A percentile compares a stretch with the other conserved stretches of the same genome.
Conservation (phyloP, 2,113 vertebrate species). For the cattle (Bos taurus) region DNA sequence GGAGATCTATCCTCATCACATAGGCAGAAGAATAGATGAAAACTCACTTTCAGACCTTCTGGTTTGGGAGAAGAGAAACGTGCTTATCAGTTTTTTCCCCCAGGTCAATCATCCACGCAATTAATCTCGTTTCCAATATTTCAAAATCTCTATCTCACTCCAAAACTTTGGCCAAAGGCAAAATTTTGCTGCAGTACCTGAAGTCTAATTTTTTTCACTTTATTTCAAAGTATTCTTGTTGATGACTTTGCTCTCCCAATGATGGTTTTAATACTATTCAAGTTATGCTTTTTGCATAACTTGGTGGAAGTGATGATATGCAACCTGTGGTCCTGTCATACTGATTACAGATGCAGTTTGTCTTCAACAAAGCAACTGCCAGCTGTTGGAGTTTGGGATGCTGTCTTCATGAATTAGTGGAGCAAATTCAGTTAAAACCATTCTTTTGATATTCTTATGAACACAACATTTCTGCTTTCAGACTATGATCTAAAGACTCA, state of each 20-base stretch:
- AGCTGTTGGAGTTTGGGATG: neutral
- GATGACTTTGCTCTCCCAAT: neutral
- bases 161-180: neutral
- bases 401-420: neutral
- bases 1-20: neutral
- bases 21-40: neutral
- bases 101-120: neutral
- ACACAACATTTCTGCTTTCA: neutral
- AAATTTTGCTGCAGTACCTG: neutral
- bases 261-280: neutral
- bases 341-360: neutral
- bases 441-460: neutral
- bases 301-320: neutral
- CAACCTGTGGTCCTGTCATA: neutral
- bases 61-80: constrained; percentile 16
- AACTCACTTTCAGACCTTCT: neutral
- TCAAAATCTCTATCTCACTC: neutral
- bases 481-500: neutral
- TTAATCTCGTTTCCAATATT: neutral
- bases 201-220: neutral
- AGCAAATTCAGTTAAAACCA: neutral
- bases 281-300: neutral
- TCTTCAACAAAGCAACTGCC: constrained; percentile 8
- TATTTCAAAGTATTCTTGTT: neutral
- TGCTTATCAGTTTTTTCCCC: neutral